phyloP scores from a whole-genome alignment of 2,888 invertebrate species.

The Hydropsyche betteni region DNA sequence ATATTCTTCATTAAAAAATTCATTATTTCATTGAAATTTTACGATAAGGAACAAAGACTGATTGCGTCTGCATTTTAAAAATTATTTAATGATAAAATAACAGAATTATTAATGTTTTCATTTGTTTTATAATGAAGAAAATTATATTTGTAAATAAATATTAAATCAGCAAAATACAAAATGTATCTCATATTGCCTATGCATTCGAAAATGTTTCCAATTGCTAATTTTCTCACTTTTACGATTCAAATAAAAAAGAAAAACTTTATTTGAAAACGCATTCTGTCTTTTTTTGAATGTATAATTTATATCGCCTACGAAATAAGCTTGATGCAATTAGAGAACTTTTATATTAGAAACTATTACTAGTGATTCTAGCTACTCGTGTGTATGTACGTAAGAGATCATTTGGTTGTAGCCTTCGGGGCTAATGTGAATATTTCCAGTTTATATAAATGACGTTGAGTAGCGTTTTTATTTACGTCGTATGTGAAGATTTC shows the following conservation, averaged over 20 bases:
- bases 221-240: not conserved
- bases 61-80: conserved; percentile 25
- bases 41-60: conserved; percentile 28
- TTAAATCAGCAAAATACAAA: conserved; percentile 47
- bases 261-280: not conserved
- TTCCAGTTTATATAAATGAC: conserved; percentile 17
- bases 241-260: not conserved
- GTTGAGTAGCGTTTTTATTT: conserved; percentile 7
- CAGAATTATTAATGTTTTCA: conserved; percentile 3
- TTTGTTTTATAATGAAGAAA: conserved; percentile 6
- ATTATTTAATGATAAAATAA: conserved; percentile 23
- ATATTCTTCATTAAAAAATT: conserved; percentile 16
- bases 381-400: not conserved
- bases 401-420: conserved; percentile 12
- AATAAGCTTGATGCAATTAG: conserved; percentile 14
- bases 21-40: conserved; percentile 13
- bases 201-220: conserved; percentile 7
- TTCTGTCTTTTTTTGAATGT: not conserved
- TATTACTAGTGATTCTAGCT: conserved; percentile 3
- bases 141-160: conserved; percentile 32
- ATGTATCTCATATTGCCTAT: conserved; percentile 47
- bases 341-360: conserved; percentile 19
- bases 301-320: conserved; percentile 9
- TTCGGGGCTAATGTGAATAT: not conserved
- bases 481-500: not conserved